Base-by-base conservation (phyloP, 2,797 vertebrate species). In the Acridotheres tristis region DNA sequence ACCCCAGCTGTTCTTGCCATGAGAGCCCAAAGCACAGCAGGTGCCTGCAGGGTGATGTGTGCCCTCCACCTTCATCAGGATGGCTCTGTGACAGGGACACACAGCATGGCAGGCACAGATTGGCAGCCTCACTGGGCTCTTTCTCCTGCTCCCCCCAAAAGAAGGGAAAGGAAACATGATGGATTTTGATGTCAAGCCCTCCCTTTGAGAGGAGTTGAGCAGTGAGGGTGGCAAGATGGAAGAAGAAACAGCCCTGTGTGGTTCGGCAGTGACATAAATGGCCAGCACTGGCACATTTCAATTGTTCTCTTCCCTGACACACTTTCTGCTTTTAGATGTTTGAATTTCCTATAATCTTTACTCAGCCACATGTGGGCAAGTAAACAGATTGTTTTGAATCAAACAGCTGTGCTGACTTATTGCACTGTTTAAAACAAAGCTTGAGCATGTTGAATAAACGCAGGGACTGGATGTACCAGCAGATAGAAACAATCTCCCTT, bases 341-440 rank as follows among this genome's bases (percentile, higher is more conserved):
- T 86, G 77, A 51, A 85, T 92, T 95, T 89, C 34, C 54, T 58
- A 17, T 47, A 50, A 50, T 72, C 57, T 84, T 79, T 55, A 58
- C 54, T 43, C 43, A 66, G 71, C 50, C 74, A 81, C 55, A 90
- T 58, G 50, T 89, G 76, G 59, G 55, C 68, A 89, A 86, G 90
- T 74, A 89, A 93, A 85, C 76, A 95, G 85, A 62, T 54, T 78
- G 88, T 19, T 89, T 93, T 66, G 63, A 81, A 74, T 67, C 80
- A 86, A 92, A 84, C 67, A 95, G 36, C 83, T 91, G 88, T 57
- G 50, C 53, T 93, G 66, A 92, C 65, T 95, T 89, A 77, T 53
- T 55, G 38, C 54, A 30, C 74, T 57, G 48, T 55, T 90, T 87
- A 76, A 87, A 93, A 32, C 18, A 79, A 61, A 83, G 27, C 20